Conservation (phyloP, 2,888 invertebrate species). For the Merodon equestris region DNA sequence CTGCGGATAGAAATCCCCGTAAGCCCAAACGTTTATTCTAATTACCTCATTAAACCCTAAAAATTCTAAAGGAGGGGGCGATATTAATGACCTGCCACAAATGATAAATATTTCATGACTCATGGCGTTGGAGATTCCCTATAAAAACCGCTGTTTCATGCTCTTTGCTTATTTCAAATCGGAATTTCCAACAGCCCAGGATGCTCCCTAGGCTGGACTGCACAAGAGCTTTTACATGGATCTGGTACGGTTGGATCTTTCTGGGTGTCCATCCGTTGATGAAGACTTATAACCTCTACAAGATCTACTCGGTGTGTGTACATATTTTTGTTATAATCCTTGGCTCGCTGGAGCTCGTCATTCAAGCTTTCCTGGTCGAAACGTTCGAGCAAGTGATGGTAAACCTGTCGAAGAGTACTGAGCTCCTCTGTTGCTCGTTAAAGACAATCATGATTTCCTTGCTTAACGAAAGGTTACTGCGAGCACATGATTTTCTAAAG, state of each 20-base stretch:
- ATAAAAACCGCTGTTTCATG: too few species aligned
- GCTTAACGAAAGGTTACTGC: conserved; percentile 29
- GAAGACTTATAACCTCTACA: conserved; percentile 52
- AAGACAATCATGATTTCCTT: conserved; percentile 53
- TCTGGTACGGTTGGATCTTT: conserved; percentile 65
- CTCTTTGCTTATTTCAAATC: too few species aligned
- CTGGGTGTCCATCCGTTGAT: conserved; percentile 67
- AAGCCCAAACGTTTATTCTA: too few species aligned
- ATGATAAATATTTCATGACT: too few species aligned
- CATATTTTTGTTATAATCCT: conserved; percentile 41
- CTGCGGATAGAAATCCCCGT: too few species aligned
- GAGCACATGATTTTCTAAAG: conserved; percentile 42
- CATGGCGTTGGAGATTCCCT: too few species aligned
- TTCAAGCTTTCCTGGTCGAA: conserved; percentile 50
- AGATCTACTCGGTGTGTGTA: conserved; percentile 56
- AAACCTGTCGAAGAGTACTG: conserved; percentile 66
- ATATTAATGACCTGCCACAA: too few species aligned
- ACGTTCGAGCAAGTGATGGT: conserved; percentile 60
- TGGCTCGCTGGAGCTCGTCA: conserved; percentile 30
- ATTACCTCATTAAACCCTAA: too few species aligned
- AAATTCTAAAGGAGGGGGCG: too few species aligned
- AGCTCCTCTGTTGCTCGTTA: conserved; percentile 52
- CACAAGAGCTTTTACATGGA: conserved; percentile 56
- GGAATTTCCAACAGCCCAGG: too few species aligned
- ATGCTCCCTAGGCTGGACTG: conserved; percentile 54